Evolutionary conservation across 2,113 vertebrate species (phyloP), one percentile per base, ranked within the genome.

Genomic region (Gadus macrocephalus): DNA sequence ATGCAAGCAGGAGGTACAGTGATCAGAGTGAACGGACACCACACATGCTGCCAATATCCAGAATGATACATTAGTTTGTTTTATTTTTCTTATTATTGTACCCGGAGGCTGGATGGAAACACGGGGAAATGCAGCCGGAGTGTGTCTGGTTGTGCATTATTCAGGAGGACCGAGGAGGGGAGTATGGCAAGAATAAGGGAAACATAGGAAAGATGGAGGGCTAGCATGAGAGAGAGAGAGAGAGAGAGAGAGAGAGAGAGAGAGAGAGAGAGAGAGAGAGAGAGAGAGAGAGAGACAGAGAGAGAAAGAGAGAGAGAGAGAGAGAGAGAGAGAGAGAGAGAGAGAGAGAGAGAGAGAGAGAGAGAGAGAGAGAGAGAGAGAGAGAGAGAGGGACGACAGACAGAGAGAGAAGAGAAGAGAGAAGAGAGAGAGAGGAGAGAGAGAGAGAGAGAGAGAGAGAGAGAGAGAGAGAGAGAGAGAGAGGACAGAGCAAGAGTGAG

Each of bases 71-170:
- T 16, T n/a, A 14, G 15, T 58, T n/a, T 49, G 8, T 49, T 49
- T 49, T 5, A 9, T 11, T 49, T 49, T 49, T 49, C 42, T 49
- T 49, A 49, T 49, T 8, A 49, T 49, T 49, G 6, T 49, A 14
- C 4, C 9, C 55, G 17, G 64, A 63, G 27, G 59, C 19, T 53
- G 67, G 9, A 17, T 11, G 38, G 15, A 14, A 72, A 68, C 49
- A 66, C 22, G 7, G 4, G 42, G 25, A 8, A 55, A 56, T 76
- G 49, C 42, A 56, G 65, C 56, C 64, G 42, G 75, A 64, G 62
- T 11, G 58, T 55, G 81, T 77, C 81, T 85, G 79, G 75, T 77
- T 15, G 78, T 88, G 66, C 69, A 86, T 89, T 89, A 89, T 90
- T 91, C 66, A 87, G 22, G 65, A 20, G 77, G 72, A 62, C 35